These are phyloP conservation scores for Gymnothorax reevesii DNA, from an alignment of 2,797 vertebrate genomes.

Conservation along the genomic window DNA sequence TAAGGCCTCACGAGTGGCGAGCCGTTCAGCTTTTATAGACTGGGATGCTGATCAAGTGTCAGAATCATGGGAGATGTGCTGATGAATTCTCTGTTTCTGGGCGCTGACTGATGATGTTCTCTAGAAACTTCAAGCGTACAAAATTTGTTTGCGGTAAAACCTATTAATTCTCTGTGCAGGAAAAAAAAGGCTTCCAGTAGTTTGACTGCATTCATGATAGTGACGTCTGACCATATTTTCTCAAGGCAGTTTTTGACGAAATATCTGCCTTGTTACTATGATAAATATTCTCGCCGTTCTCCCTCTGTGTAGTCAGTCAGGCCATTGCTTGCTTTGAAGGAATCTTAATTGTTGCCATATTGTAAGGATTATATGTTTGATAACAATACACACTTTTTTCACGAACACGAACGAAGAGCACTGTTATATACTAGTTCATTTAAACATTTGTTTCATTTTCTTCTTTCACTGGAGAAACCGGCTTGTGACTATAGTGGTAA, in stretches of 20 bases:
- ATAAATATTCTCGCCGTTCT: conserved; percentile 53
- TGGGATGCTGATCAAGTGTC: conserved; percentile 7
- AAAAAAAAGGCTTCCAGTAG: neutral
- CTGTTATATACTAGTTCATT: conserved; percentile 21
- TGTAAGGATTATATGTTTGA: conserved; percentile 37
- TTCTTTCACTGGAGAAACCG: conserved; percentile 13
- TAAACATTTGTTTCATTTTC: conserved; percentile 25
- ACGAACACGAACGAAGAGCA: neutral
- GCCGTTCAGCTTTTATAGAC: neutral
- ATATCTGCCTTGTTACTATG: conserved; percentile 49
- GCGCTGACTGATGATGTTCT: neutral
- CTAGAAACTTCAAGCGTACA: neutral
- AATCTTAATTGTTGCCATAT: conserved; percentile 24
- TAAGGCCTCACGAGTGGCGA: neutral
- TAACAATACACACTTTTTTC: conserved; percentile 29
- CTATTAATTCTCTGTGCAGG: neutral
- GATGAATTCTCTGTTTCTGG: neutral
- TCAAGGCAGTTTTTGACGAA: conserved; percentile 38
- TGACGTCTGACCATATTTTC: conserved; percentile 35
- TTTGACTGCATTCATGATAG: neutral
- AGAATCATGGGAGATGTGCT: conserved; percentile 11
- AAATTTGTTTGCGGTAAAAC: neutral
- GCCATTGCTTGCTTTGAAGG: conserved; percentile 44
- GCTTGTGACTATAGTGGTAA: conserved; percentile 37
- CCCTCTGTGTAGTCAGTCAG: conserved; percentile 39